A percentile compares a stretch with the other conserved stretches of the same genome.
Evolutionary conservation across 1,140 invertebrate species (phyloP).

Genomic region (Ptiloglossa arizonensis): DNA sequence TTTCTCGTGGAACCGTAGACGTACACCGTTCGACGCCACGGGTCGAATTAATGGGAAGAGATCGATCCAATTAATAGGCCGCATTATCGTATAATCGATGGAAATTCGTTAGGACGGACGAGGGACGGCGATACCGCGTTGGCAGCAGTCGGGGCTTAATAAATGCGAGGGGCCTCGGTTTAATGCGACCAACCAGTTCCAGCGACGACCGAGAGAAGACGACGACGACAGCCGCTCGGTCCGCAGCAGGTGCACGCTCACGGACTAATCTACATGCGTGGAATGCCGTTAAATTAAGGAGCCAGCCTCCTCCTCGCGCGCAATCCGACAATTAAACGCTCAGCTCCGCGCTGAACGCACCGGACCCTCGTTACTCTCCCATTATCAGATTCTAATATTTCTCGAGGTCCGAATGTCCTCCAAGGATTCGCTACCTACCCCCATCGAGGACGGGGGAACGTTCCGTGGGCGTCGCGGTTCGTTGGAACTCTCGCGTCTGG

Average conservation of each 20-base stretch:
- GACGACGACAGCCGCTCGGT: conserved; percentile 31
- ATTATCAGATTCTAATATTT: conserved; percentile 51
- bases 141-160: conserved; percentile 35
- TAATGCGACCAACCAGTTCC: conserved; percentile 60
- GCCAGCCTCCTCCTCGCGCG: neutral
- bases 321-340: conserved; percentile 57
- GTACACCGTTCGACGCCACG: neutral
- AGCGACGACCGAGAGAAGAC: neutral
- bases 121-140: neutral
- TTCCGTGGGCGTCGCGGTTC: too few species aligned
- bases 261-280: conserved; percentile 66
- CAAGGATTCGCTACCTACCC: too few species aligned
- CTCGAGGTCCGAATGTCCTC: neutral
- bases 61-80: conserved; percentile 41
- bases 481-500: too few species aligned
- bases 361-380: conserved; percentile 31
- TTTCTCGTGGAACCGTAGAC: neutral
- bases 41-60: conserved; percentile 8
- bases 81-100: conserved; percentile 48
- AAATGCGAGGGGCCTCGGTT: conserved; percentile 42
- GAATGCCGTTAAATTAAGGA: conserved; percentile 69
- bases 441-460: too few species aligned
- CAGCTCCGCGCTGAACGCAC: neutral
- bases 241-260: conserved; percentile 50
- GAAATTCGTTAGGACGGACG: conserved; percentile 48